A percentile compares a stretch with the other conserved stretches of the same genome.
Conservation (phyloP, 1,140 invertebrate genomes). For the Alviniconcha marisindica region DNA sequence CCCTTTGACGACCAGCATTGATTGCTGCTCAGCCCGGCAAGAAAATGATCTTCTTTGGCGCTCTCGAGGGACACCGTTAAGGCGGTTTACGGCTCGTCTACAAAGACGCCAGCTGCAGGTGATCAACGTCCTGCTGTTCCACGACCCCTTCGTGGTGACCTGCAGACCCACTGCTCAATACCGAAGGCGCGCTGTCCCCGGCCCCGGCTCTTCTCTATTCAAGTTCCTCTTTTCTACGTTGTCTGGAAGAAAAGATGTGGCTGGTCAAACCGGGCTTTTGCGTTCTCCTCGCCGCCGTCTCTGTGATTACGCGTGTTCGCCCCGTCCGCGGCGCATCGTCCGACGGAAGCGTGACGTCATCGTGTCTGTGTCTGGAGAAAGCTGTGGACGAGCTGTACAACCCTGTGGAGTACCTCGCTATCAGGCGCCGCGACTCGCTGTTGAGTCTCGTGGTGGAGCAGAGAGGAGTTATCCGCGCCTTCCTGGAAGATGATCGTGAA, state of each 20-base stretch:
- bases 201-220: no score
- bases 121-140: no score
- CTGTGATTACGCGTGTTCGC: background rate
- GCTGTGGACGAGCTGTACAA: slow-evolving; percentile 9
- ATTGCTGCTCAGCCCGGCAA: background rate
- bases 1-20: background rate
- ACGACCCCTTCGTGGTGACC: no score
- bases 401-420: slow-evolving; percentile 22
- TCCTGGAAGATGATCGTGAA: background rate
- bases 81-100: no score
- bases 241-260: no score
- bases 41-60: background rate
- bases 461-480: slow-evolving; percentile 25
- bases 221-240: no score
- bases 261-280: no score
- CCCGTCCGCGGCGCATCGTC: background rate
- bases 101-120: no score
- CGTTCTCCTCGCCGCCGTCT: no score
- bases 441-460: slow-evolving; percentile 37
- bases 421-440: background rate
- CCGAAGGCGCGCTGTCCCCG: no score
- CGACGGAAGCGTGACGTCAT: background rate
- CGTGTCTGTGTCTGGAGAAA: slow-evolving; percentile 37
- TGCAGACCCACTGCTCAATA: no score
- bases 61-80: no score